These are phyloP conservation scores for Trogon surrucura DNA, from an alignment of 2,113 vertebrate genomes.

Conservation along the genomic window DNA sequence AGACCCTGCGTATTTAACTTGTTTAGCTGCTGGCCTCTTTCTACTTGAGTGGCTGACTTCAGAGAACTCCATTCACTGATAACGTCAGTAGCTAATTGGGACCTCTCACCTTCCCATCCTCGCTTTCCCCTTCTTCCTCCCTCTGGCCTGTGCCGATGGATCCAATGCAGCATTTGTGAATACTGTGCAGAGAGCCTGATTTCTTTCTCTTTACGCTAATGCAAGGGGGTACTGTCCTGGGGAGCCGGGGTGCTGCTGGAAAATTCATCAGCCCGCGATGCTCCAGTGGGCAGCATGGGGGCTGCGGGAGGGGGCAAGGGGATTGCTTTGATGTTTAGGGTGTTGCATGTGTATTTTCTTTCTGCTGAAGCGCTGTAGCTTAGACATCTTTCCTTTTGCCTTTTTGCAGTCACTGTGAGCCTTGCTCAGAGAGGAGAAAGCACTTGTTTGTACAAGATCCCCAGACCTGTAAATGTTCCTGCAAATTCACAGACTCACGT, in stretches of 20 bases:
- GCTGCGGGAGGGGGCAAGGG: conserved; percentile 56
- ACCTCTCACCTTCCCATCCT: conserved; percentile 53
- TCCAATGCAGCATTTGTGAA: conserved; percentile 74
- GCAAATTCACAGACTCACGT: conserved; percentile 95
- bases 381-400: conserved; percentile 90
- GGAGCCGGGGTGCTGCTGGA: conserved; percentile 31
- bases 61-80: not conserved
- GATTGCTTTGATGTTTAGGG: conserved; percentile 75
- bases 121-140: conserved; percentile 47
- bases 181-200: conserved; percentile 64
- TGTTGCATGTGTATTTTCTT: conserved; percentile 83
- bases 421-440: conserved; percentile 94
- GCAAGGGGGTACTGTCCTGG: conserved; percentile 61
- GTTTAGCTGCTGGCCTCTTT: not conserved
- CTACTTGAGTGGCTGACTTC: conserved; percentile 8
- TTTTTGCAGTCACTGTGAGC: conserved; percentile 96
- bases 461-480: conserved; percentile 96
- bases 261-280: not conserved
- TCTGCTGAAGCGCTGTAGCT: conserved; percentile 89
- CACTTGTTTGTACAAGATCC: conserved; percentile 96
- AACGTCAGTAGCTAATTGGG: not conserved
- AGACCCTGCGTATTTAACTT: not conserved
- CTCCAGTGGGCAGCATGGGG: conserved; percentile 56
- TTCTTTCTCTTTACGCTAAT: conserved; percentile 74
- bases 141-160: conserved; percentile 37